Base-by-base conservation (phyloP, 1,140 invertebrate species). In the Drosophila azteca region DNA sequence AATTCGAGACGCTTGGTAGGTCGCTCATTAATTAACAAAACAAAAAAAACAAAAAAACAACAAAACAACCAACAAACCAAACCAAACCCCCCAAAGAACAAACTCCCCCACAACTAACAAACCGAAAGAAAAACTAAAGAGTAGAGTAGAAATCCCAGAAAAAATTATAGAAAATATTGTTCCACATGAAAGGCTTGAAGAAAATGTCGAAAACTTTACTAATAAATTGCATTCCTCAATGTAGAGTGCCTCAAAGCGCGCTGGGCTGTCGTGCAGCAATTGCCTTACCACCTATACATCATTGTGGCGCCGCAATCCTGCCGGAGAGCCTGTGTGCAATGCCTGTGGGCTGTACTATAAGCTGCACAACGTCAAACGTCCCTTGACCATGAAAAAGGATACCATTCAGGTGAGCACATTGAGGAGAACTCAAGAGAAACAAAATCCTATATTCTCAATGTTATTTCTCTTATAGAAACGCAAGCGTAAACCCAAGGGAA, bases 301-400 rank as follows among this genome's bases (percentile, higher is more conserved):
- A 3, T 93, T 99, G 72, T 99, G 97, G 97, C 94, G 97, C 68
- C 93, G 97, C 75, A 98, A 98, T 93, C 92, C 94, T 15, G 92
- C 95, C 60, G 97, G 97, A 9, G 97, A 98, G 90, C 96, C 97
- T 2, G 97, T 98, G 2, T 98, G 97, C 92, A 98, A 98, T 92
- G 97, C 98, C 4, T 99, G 97, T 90, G 97, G 97, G 9, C 94
- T 98, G 3, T 99, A 98, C 92, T 98, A 92, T 92, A 98, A 98
- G 93, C 92, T 98, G 66, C 98, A 99, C 92, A 95, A 94, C 63
- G 95, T 99, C 63, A 95, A 95, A 79, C 93, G 96, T 49, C 98
- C 98, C 0, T 79, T 96, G 45, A 94, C 97, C 7, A 99, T 99
- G 98, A 98, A 98, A 92, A 99, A 99, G 92, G 98, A 99, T 83